Evolutionary conservation across 2,888 invertebrate species (phyloP), one percentile per base, ranked within the genome.

Genomic region (Dynastes grantii): DNA sequence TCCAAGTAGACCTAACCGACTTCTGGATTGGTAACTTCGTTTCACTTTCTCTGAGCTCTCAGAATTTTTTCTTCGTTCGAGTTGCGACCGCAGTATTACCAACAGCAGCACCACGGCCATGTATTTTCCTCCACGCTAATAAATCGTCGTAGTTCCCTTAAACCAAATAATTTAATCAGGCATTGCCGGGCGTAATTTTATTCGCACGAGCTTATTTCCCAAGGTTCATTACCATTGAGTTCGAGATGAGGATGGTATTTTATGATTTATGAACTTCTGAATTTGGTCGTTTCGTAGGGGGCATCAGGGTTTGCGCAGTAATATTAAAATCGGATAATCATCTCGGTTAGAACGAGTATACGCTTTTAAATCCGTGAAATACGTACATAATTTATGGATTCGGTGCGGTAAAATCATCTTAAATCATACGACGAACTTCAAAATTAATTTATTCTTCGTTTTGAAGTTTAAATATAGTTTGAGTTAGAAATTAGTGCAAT

Each of bases 161-260:
- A 76, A 53, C 58, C 76, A 40, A 65, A 67, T 76, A 76, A 76
- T 76, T 76, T 76, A 76, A 76, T 76, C 76, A 76, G 67, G 37
- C 51, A 76, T 67, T 40, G 76, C 76, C 53, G 29, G 64, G 32
- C 51, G 22, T 13, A 65, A 65, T 65, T 76, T 76, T 68, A 45
- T 45, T 65, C 37, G 51, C 37, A 49, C 5, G 45, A 16, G 65
- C 40, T 76, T 77, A 77, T 77, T 79, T 76, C 79, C 79, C 79
- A 22, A 64, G 79, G 76, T 70, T 79, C 79, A 79, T 79, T 79
- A 79, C 70, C 76, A 79, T 79, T 79, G 76, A 67, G 76, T 63
- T 55, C n/a, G 76, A 79, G 76, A 79, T 76, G 79, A 55, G 68
- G 76, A 79, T 79, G 76, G 32, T 76, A 75, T 76, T 78, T 76